These are phyloP conservation scores for Petrolisthes cinctipes DNA, from an alignment of 2,888 invertebrate species.

Conservation along the genomic window DNA sequence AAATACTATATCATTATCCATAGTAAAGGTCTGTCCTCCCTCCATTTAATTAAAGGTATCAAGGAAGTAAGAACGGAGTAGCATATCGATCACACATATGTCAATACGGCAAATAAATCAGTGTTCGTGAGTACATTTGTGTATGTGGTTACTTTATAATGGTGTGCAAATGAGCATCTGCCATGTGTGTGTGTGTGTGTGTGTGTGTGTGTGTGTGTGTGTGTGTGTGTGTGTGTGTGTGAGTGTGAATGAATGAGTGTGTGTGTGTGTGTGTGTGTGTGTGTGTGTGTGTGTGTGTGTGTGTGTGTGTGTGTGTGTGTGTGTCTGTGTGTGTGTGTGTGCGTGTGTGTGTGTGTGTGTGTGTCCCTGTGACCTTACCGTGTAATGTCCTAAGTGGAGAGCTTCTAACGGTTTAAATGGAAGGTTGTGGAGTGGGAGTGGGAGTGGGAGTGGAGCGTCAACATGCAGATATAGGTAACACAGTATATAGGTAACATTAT, in stretches of 20 bases:
- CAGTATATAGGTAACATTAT: too few relatives aligned
- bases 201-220: not conserved
- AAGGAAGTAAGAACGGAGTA: too few relatives aligned
- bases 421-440: not conserved
- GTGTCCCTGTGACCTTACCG: not conserved
- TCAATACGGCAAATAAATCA: too few relatives aligned
- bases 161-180: too few relatives aligned
- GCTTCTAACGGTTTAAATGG: too few relatives aligned
- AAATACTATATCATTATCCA: too few relatives aligned
- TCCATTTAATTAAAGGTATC: not conserved
- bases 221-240: constrained; percentile 2
- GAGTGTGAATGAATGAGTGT: not conserved
- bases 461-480: too few relatives aligned
- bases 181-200: not conserved
- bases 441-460: not conserved
- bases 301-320: constrained; percentile 7
- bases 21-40: too few relatives aligned
- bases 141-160: too few relatives aligned
- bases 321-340: constrained; percentile 13
- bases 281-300: constrained; percentile 23
- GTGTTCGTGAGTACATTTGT: not conserved
- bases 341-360: constrained; percentile 7
- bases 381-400: not conserved
- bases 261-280: constrained; percentile 22
- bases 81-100: not conserved